phyloP scores from a whole-genome alignment of 2,888 invertebrate species.

The Quadroppia sp. region DNA sequence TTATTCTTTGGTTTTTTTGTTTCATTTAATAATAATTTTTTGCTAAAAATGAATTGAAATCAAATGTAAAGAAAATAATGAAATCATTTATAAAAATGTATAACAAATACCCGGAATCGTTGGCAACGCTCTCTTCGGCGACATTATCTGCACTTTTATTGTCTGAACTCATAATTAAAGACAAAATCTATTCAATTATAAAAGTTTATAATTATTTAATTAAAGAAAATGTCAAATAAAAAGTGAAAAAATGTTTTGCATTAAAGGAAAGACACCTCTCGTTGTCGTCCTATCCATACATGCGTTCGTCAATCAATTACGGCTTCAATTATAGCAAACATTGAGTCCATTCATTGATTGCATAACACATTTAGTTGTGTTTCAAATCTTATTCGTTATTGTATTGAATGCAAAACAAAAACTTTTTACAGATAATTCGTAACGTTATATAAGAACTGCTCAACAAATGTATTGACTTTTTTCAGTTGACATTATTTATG shows the following conservation, averaged over 20 bases:
- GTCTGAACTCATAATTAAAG: not conserved
- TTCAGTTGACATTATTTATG: not conserved
- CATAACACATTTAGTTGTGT: too few species aligned
- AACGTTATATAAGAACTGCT: too few species aligned
- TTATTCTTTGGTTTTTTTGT: conserved; percentile 44
- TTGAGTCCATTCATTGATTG: not conserved
- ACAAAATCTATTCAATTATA: not conserved
- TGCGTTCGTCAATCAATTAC: not conserved
- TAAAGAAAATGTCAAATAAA: not conserved
- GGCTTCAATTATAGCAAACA: not conserved
- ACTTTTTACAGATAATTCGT: too few species aligned
- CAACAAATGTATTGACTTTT: not conserved
- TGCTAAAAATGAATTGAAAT: not conserved
- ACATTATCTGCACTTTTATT: not conserved
- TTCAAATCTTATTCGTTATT: too few species aligned
- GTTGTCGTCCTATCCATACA: not conserved
- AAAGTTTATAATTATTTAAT: not conserved
- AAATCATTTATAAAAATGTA: too few species aligned
- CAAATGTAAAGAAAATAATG: not conserved
- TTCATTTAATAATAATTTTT: conserved; percentile 7
- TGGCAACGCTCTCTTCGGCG: not conserved
- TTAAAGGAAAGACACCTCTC: conserved; percentile 11
- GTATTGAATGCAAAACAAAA: too few species aligned
- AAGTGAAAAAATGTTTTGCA: too few species aligned
- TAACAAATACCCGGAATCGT: not conserved